Evolutionary conservation across 2,888 invertebrate genomes (phyloP).

Genomic region (Scaptomyza cyrtandrae): DNA sequence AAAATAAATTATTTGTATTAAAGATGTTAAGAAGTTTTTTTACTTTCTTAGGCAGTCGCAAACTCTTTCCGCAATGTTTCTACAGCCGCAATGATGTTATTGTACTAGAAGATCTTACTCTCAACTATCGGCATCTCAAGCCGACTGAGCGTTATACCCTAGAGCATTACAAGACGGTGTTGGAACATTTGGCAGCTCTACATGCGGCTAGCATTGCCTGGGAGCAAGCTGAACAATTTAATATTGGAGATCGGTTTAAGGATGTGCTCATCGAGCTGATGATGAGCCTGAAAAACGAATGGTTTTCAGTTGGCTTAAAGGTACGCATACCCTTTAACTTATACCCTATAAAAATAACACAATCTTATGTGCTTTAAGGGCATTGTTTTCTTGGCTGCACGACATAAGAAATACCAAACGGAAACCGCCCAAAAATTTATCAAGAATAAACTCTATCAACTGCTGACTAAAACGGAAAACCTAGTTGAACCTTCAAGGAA

Average conservation of each 20-base stretch:
- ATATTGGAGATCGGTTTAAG: conserved; percentile 65
- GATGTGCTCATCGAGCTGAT: conserved; percentile 63
- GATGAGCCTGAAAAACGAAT: conserved; percentile 66
- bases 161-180: conserved; percentile 64
- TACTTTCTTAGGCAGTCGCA: conserved; percentile 47
- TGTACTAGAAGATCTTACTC: conserved; percentile 76
- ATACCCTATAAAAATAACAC: no score
- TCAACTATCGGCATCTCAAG: conserved; percentile 57
- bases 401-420: conserved; percentile 74
- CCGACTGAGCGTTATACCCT: conserved; percentile 44
- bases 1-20: background rate
- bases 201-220: conserved; percentile 80
- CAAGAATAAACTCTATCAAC: conserved; percentile 57
- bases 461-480: conserved; percentile 60
- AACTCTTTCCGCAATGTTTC: conserved; percentile 71
- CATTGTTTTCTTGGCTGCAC: conserved; percentile 69
- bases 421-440: conserved; percentile 64
- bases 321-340: conserved; percentile 36
- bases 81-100: conserved; percentile 73
- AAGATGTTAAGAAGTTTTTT: no score
- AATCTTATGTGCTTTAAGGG: conserved; percentile 50
- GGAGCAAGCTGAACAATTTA: conserved; percentile 66
- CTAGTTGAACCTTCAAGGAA: conserved; percentile 74
- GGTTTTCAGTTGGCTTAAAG: conserved; percentile 75
- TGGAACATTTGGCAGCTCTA: conserved; percentile 69